A percentile compares a stretch with the other conserved stretches of the same genome.
Evolutionary conservation across 2,888 invertebrate genomes (phyloP).

Genomic region (Drosophila antonietae): DNA sequence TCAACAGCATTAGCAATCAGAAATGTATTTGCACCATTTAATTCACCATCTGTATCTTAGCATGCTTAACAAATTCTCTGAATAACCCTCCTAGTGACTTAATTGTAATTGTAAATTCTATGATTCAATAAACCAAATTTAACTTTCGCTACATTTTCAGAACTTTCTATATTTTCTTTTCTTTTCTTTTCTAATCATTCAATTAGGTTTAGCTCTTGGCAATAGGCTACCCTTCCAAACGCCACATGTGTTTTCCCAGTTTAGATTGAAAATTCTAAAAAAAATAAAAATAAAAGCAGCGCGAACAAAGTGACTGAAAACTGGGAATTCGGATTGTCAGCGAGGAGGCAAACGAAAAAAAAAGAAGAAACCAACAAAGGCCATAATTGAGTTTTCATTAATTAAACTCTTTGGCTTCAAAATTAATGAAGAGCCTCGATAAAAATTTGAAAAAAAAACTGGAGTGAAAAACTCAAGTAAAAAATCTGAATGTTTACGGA

Average conservation of each 20-base stretch:
- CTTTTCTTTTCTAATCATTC: constrained; percentile 1
- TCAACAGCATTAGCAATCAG: background rate
- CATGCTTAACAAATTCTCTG: background rate
- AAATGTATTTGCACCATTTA: background rate
- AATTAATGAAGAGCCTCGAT: constrained; percentile 59
- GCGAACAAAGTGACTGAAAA: background rate
- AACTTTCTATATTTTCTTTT: background rate
- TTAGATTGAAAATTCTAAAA: constrained; percentile 8
- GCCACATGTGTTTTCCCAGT: constrained; percentile 24
- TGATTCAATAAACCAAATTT: background rate
- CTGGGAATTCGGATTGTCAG: background rate
- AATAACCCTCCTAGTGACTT: background rate
- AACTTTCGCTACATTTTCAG: background rate
- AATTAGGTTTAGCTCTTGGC: constrained; percentile 12
- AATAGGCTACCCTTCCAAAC: background rate
- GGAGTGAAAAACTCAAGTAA: constrained; percentile 48
- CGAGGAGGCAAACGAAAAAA: background rate
- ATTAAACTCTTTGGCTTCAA: constrained; percentile 43
- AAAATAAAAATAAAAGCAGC: constrained; percentile 8
- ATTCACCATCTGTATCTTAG: background rate
- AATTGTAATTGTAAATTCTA: background rate
- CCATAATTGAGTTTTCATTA: constrained; percentile 67
- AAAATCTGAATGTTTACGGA: constrained; percentile 48
- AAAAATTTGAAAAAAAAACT: constrained; percentile 20
- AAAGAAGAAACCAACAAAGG: constrained; percentile 32